These are phyloP conservation scores for Clarias laeviceps DNA, from an alignment of 2,797 vertebrate species.

Conservation along the genomic window DNA sequence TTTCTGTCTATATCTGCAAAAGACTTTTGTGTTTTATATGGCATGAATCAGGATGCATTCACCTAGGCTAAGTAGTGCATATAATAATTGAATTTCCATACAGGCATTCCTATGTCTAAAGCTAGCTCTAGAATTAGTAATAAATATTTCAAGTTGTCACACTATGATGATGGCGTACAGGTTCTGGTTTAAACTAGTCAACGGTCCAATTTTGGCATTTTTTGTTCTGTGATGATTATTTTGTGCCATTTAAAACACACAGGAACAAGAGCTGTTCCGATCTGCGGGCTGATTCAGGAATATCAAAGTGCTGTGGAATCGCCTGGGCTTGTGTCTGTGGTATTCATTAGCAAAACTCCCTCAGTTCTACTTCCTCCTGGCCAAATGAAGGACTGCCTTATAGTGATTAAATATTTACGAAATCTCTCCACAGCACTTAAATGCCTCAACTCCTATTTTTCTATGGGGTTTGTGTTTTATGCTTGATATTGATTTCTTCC, in stretches of 20 bases:
- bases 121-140: slow-evolving; percentile 4
- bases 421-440: slow-evolving; percentile 42
- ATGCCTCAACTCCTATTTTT: slow-evolving; percentile 35
- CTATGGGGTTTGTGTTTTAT: slow-evolving; percentile 31
- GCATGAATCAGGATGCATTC: slow-evolving; percentile 8
- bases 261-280: neutral
- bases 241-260: slow-evolving; percentile 6
- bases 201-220: neutral
- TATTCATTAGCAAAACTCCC: slow-evolving; percentile 47
- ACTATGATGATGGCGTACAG: neutral
- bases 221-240: neutral
- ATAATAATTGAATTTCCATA: slow-evolving; percentile 1
- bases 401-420: slow-evolving; percentile 59
- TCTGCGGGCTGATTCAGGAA: slow-evolving; percentile 36
- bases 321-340: slow-evolving; percentile 48
- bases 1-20: slow-evolving; percentile 18
- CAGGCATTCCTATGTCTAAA: neutral
- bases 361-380: slow-evolving; percentile 47
- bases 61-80: slow-evolving; percentile 5
- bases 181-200: neutral
- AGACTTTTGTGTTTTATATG: neutral
- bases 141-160: slow-evolving; percentile 18
- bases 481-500: slow-evolving; percentile 39
- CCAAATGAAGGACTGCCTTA: slow-evolving; percentile 53
- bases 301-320: slow-evolving; percentile 29